Base-by-base conservation (phyloP, 2,113 vertebrate species). In the Chlorodrepanis virens region DNA sequence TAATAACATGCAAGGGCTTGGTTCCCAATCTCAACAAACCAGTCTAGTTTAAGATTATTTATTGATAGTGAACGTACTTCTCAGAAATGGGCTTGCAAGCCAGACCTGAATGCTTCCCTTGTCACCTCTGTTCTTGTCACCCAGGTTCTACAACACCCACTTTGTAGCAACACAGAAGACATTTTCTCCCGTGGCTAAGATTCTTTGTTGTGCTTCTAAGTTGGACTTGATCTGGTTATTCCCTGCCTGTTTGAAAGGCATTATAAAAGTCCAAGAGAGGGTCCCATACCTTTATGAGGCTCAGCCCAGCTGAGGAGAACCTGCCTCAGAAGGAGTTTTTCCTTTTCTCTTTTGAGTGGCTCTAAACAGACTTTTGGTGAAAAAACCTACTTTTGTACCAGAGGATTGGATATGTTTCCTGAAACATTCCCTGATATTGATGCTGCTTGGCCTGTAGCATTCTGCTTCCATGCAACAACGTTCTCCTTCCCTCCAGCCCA, bases 1-100 rank as follows among this genome's bases (percentile, higher is more conserved):
- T 97, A 93, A 89, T 94, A 87, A 71, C 28, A 45, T 37, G 28
- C 22, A 84, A 92, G 20, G 47, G 20, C 64, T 95, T 84, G 56
- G 52, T 94, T 94, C 91, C 49, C 69, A 71, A 86, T 89, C 70
- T 89, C 88, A 89, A 89, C 6, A 82, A 95, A 13, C 52, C 52
- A 71, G 69, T 42, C 44, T 52, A 75, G 56, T 45, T 84, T 90
- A 70, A 87, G 79, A 42, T 63, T 75, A 82, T 75, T 96, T 83
- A 68, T 74, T 2, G 6, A 71, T 56, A 76, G 9, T 53, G 81
- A 94, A 74, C 35, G 40, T 64, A 21, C n/a, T 79, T 92, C 49
- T 14, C 49, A 54, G 31, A 8, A 33, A 54, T 0, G 1, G 47
- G 19, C 28, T n/a, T 40, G 47, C 39, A 90, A 83, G 37, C 23